Conservation (phyloP, 2,797 vertebrate species). For the Ceryle rudis region DNA sequence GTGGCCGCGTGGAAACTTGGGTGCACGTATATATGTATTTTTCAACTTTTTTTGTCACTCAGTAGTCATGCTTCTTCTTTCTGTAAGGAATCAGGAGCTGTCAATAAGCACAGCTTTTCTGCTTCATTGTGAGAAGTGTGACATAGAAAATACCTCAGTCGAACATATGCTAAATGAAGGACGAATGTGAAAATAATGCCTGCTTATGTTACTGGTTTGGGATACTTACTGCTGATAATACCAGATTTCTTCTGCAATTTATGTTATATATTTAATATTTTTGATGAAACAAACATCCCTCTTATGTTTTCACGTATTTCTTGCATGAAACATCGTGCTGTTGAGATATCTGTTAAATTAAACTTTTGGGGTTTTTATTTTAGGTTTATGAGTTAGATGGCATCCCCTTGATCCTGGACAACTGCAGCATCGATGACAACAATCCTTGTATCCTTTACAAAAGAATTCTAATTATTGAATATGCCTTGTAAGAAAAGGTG, state of each 20-base stretch:
- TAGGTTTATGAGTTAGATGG: slow-evolving; percentile 92
- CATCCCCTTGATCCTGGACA: slow-evolving; percentile 93
- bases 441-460: slow-evolving; percentile 97
- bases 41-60: not conserved
- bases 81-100: not conserved
- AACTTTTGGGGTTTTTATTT: not conserved
- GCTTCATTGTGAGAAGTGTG: not conserved
- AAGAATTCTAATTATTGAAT: not conserved
- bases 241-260: not conserved
- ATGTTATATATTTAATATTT: not conserved
- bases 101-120: not conserved
- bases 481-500: not conserved
- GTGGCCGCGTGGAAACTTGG: not conserved
- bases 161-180: not conserved
- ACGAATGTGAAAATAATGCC: not conserved
- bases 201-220: not conserved
- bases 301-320: accelerated
- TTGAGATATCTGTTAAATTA: not conserved
- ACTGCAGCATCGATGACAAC: slow-evolving; percentile 93
- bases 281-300: not conserved
- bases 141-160: not conserved
- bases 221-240: not conserved
- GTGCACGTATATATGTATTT: not conserved
- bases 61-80: not conserved
- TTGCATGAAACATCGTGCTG: not conserved